Evolutionary conservation across 2,113 vertebrate genomes (phyloP), one percentile per base, ranked within the genome.

Genomic region (Elanus axillaris): DNA sequence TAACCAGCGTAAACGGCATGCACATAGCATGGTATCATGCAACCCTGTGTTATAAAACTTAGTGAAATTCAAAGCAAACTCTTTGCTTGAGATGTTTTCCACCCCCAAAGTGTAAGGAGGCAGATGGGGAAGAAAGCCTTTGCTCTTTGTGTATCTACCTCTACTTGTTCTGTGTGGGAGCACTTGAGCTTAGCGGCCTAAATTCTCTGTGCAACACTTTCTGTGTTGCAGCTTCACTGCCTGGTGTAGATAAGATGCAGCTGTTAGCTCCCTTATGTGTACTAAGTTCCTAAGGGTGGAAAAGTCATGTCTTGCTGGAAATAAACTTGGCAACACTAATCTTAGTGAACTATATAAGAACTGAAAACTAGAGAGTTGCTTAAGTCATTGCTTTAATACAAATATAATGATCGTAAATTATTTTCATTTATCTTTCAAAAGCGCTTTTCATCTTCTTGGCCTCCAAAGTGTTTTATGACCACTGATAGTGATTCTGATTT

Each of bases 1-100:
- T 34, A 45, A 55, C 31, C 5, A 17, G 47, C 0, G 0, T 17
- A 43, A 73, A 32, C 2, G 42, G 27, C 20, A 19, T 0, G 7
- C 18, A 45, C 29, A 22, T 36, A 16, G 27, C 25, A 26, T 0
- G 7, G 5, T 36, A 60, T 4, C 14, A 12, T 2, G 16, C 27
- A 67, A 3, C 25, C 62, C 17, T 4, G 7, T 11, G 9, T 11
- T 11, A 4, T 1, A 13, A 36, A 18, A 18, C 40, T 34, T 16
- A 16, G 25, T 3, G 43, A 42, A 72, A 21, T 59, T 45, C 72
- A 32, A 13, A 72, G 56, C 27, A 58, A 81, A n/a, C 15, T 19
- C 69, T 34, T 42, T 31, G 18, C 40, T 26, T 15, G 45, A 73
- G 52, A 42, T 4, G 0, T 50, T 68, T 67, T 29, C 84, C 38